Base-by-base conservation (phyloP, 2,888 invertebrate species). In the Chymomyza fuscimana region DNA sequence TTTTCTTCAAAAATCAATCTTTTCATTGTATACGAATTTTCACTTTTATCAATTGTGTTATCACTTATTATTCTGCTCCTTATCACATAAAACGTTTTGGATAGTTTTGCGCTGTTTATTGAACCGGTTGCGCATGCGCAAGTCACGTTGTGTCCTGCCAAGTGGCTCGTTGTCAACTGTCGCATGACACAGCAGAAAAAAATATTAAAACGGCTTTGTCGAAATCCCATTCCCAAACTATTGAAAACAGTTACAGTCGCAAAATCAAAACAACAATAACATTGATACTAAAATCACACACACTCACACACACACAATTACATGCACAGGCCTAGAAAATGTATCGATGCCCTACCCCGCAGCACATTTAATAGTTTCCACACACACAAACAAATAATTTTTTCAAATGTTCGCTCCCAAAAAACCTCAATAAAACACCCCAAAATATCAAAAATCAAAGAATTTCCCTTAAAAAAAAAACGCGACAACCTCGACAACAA, bases 351-450 rank as follows among this genome's bases (percentile, higher is more conserved):
- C 71, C 77, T 76, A 79, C 78, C 80, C 78, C 80, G 81, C 72
- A 67, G 76, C 70, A 74, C 66, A 70, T 73, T 86, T 81, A 81
- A 87, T 87, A 78, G 82, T 86, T 86, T 81, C 74, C 82, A 72
- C 58, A 73, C 63, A 70, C 72, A 69, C 69, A 72, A 67, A 62
- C 70, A 78, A 52, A 77, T 65, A 70, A 12, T 46, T 46, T 54
- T 9, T 25, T 63, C 63, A 52, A 52, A 63, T 16, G 5, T 54
- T 25, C 32, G 16, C 63, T 67, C 67, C 62, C 74, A 54, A 80
- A 87, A 91, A 91, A 90, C 88, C 87, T 86, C 89, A 85, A 87
- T 89, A 89, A 91, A 91, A 91, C 91, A 91, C 91, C 91, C 91
- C 90, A 91, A 90, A 91, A 90, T 89, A 91, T 89, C 89, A 90